These are phyloP conservation scores for Reticulitermes speratus DNA, from an alignment of 1,140 invertebrate species.

Conservation along the genomic window DNA sequence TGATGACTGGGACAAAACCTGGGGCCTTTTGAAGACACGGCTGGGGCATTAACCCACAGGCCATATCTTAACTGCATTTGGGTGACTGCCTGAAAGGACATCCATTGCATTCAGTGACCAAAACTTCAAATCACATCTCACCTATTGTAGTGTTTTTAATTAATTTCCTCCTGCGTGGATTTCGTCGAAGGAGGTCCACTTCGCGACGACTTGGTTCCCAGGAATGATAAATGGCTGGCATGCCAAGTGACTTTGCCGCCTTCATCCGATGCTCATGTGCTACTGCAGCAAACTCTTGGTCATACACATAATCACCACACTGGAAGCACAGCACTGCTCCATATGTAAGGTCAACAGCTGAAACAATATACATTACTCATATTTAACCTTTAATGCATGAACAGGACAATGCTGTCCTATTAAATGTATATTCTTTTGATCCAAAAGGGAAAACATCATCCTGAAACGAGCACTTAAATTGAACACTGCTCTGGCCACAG, in stretches of 20 bases:
- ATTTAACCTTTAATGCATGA: background rate
- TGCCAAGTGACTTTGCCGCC: slow-evolving; percentile 60
- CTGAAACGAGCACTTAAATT: no score
- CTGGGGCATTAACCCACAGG: no score
- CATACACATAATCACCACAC: slow-evolving; percentile 92
- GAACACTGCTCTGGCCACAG: no score
- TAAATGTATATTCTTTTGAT: no score
- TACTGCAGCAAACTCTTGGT: slow-evolving; percentile 63
- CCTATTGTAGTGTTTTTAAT: slow-evolving; percentile 81
- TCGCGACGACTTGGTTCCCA: slow-evolving; percentile 81
- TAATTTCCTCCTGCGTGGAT: slow-evolving; percentile 76
- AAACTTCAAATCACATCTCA: slow-evolving; percentile 38
- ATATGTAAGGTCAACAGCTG: slow-evolving; percentile 81
- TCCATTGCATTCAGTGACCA: no score
- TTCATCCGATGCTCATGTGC: slow-evolving; percentile 61
- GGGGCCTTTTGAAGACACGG: no score
- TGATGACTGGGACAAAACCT: no score
- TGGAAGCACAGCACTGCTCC: slow-evolving; percentile 89
- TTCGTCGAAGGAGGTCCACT: slow-evolving; percentile 63
- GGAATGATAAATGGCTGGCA: slow-evolving; percentile 67
- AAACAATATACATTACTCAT: slow-evolving; percentile 24
- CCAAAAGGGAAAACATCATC: no score
- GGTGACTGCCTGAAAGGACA: no score
- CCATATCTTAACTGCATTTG: no score
- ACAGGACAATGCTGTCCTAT: background rate